These are phyloP conservation scores for Zaprionus tsacasi DNA, from an alignment of 1,140 invertebrate species.

Conservation along the genomic window DNA sequence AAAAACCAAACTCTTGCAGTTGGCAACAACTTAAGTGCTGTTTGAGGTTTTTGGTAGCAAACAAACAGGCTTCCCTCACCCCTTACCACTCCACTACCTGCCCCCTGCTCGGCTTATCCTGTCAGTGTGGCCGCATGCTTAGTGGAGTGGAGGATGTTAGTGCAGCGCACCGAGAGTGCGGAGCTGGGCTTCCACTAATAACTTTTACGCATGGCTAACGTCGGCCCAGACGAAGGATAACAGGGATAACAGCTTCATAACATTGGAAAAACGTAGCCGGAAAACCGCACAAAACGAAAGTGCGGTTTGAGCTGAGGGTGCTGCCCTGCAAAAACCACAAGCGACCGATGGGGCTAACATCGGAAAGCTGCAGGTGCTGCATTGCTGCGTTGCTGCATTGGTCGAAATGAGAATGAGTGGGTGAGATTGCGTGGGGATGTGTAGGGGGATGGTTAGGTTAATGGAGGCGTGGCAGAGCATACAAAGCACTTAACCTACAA, in stretches of 20 bases:
- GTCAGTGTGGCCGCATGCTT: constrained; percentile 16
- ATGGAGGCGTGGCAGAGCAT: constrained; percentile 26
- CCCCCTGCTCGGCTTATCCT: constrained; percentile 5
- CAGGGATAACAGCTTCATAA: constrained; percentile 38
- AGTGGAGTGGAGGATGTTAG: constrained; percentile 54
- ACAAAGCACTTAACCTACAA: constrained; percentile 77
- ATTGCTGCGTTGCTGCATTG: constrained; percentile 23
- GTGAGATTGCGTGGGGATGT: too few relatives aligned
- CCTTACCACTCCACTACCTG: not conserved
- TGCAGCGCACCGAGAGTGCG: constrained; percentile 3
- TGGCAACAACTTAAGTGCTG: constrained; percentile 79
- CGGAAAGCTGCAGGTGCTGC: constrained; percentile 23
- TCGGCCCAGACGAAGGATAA: constrained; percentile 21
- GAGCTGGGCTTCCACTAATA: constrained; percentile 61
- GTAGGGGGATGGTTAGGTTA: not conserved
- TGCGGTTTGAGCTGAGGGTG: constrained; percentile 42
- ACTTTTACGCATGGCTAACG: constrained; percentile 77
- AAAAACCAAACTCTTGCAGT: constrained; percentile 54
- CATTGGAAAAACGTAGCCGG: constrained; percentile 61
- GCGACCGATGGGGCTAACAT: not conserved
- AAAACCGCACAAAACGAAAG: constrained; percentile 71
- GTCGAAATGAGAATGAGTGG: constrained; percentile 1
- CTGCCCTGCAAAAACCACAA: not conserved
- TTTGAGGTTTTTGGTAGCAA: constrained; percentile 69
- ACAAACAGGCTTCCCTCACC: constrained; percentile 41